Evolutionary conservation across 2,113 vertebrate genomes (phyloP), one percentile per base, ranked within the genome.

Genomic region (Conger conger): DNA sequence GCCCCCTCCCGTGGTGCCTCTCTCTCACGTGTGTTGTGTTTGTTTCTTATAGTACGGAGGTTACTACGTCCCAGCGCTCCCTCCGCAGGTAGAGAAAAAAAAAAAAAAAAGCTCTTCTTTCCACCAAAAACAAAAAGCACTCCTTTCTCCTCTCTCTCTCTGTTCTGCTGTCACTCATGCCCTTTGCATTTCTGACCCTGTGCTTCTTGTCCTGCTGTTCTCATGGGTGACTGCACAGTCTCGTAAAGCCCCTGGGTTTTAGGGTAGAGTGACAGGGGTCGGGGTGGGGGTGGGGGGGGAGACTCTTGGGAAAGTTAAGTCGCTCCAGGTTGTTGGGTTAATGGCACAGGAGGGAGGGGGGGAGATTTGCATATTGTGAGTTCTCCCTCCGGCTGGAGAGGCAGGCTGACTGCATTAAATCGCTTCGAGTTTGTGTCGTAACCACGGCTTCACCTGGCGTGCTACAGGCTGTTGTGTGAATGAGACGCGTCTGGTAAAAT

Each of bases 1-100:
- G 82, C 2, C 11, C 80, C 82, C 2, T 8, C 80, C 82, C 90
- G 89, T 85, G 76, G 37, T 89, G 85, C 84, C 87, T 86, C 50
- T 93, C 33, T 15, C 90, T 92, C 79, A 91, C 82, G 63, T 90
- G 63, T 91, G 84, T 90, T 91, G 87, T 92, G 88, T 92, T 89
- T 92, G 88, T 93, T 90, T 92, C 79, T 91, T 93, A 80, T 92
- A 92, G 90, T 91, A 91, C 89, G 92, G 92, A 89, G 90, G 87
- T 92, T 91, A 89, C 91, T 92, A 91, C 91, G 80, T 91, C 90
- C 88, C 88, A 89, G 76, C 89, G 83, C 86, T 90, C 87, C 88
- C 90, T 83, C 86, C 86, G 79, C 92, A 93, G 92, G 91, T 93
- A 93, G 90, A 93, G 86, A 91, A 90, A 40, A 63, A 3, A 77